These are phyloP conservation scores for Tromatobia lineatoria DNA, from an alignment of 2,888 invertebrate genomes.

Conservation along the genomic window DNA sequence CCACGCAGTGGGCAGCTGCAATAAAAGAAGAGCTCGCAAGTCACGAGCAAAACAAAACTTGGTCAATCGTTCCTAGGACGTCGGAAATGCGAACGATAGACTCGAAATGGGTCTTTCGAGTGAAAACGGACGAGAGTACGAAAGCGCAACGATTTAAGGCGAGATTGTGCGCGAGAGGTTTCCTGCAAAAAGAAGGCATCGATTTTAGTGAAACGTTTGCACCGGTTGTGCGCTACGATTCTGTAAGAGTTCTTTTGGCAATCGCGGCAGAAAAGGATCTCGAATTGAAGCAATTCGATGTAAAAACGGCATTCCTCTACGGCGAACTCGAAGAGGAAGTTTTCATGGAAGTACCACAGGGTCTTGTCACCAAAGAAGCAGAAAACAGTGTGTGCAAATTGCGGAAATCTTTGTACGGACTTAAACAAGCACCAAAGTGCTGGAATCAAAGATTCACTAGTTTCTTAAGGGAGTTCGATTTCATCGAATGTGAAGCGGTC, in stretches of 20 bases:
- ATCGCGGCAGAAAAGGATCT: slow-evolving; percentile 58
- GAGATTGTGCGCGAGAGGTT: slow-evolving; percentile 40
- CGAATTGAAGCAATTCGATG: slow-evolving; percentile 65
- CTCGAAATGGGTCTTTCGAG: slow-evolving; percentile 51
- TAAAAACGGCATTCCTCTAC: slow-evolving; percentile 67
- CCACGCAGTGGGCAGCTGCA: slow-evolving; percentile 45
- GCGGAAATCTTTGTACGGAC: slow-evolving; percentile 55
- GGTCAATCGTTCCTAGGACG: slow-evolving; percentile 39
- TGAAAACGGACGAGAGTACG: slow-evolving; percentile 61
- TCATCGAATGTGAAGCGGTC: slow-evolving; percentile 42
- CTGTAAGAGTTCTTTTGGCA: slow-evolving; percentile 61
- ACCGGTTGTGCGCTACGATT: slow-evolving; percentile 53
- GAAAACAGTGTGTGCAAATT: slow-evolving; percentile 37
- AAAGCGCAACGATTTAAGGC: slow-evolving; percentile 56
- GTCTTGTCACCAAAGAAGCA: slow-evolving; percentile 9
- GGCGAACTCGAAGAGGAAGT: slow-evolving; percentile 65
- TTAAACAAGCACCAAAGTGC: slow-evolving; percentile 59
- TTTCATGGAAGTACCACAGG: slow-evolving; percentile 62
- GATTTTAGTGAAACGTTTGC: slow-evolving; percentile 64
- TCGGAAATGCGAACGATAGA: slow-evolving; percentile 3
- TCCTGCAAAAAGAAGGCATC: slow-evolving; percentile 35
- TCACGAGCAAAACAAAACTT: slow-evolving; percentile 42
- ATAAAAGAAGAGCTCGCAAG: slow-evolving; percentile 36
- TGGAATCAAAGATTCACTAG: slow-evolving; percentile 43
- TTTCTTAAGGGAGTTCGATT: slow-evolving; percentile 18